A percentile compares a stretch with the other conserved stretches of the same genome.
phyloP scores from a whole-genome alignment of 1,140 invertebrate genomes.

The Ceratitis capitata region DNA sequence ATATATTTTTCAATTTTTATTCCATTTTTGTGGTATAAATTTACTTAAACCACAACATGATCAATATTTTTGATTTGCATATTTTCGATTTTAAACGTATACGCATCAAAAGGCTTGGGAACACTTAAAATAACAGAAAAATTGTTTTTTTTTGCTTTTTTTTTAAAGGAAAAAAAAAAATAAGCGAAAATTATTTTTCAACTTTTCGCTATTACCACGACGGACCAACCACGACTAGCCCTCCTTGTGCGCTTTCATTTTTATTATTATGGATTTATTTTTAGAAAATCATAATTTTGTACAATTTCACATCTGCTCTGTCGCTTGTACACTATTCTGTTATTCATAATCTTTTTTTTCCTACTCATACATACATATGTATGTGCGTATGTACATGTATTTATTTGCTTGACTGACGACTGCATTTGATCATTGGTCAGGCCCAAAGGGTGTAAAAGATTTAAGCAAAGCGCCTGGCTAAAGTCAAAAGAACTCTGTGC shows the following conservation, averaged over 20 bases:
- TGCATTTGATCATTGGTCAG: background rate
- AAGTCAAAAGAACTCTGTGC: background rate
- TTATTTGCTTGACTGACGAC: background rate
- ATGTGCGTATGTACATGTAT: background rate
- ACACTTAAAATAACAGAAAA: background rate
- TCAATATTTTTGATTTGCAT: background rate
- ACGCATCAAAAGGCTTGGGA: background rate
- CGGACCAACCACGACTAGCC: background rate
- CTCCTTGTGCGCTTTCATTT: background rate
- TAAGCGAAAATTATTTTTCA: background rate
- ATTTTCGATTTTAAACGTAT: background rate
- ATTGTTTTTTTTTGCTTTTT: no score
- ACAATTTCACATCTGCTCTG: constrained; percentile 16
- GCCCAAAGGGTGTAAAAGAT: background rate
- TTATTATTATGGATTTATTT: constrained; percentile 23
- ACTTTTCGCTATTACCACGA: background rate
- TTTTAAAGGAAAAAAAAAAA: no score
- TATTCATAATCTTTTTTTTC: background rate
- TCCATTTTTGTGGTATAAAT: no score
- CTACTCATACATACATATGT: no score
- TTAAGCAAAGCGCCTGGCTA: background rate
- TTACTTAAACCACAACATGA: background rate
- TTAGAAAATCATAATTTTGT: constrained; percentile 30
- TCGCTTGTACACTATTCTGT: background rate
- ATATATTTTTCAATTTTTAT: no score